phyloP scores from a whole-genome alignment of 2,797 vertebrate species.

The Erethizon dorsatum region DNA sequence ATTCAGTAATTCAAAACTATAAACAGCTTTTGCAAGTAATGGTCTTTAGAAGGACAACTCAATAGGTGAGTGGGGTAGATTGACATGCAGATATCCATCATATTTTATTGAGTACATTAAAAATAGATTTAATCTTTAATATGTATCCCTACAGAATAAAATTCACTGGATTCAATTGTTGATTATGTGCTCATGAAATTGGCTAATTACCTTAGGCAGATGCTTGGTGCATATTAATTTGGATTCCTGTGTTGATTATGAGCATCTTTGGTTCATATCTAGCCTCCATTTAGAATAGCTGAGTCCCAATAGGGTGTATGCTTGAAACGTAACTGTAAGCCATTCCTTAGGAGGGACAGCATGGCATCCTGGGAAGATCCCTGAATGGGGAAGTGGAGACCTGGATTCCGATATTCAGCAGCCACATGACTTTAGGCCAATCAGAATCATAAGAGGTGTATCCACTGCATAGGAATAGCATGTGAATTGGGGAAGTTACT shows the following conservation, averaged over 20 bases:
- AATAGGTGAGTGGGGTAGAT: slow-evolving; percentile 61
- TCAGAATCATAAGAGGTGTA: background rate
- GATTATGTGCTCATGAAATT: slow-evolving; percentile 68
- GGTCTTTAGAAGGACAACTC: slow-evolving; percentile 77
- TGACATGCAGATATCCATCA: slow-evolving; percentile 75
- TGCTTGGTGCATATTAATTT: slow-evolving; percentile 70
- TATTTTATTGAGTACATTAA: slow-evolving; percentile 81
- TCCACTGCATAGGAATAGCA: background rate
- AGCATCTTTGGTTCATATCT: slow-evolving; percentile 42
- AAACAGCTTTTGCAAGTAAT: slow-evolving; percentile 58
- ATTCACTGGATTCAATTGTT: slow-evolving; percentile 72
- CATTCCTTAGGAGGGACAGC: background rate
- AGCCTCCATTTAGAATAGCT: background rate
- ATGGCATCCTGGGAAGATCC: background rate
- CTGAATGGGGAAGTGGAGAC: background rate
- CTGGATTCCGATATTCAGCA: background rate
- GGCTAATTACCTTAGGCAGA: slow-evolving; percentile 74
- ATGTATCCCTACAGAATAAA: slow-evolving; percentile 71
- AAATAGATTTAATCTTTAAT: slow-evolving; percentile 78
- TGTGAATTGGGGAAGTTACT: background rate
- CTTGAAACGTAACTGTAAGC: slow-evolving; percentile 10
- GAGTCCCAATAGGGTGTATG: background rate
- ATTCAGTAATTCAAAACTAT: slow-evolving; percentile 60
- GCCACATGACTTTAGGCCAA: background rate
- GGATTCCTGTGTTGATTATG: slow-evolving; percentile 9